phyloP scores from a whole-genome alignment of 2,113 vertebrate species.

The Phrynosoma platyrhinos region DNA sequence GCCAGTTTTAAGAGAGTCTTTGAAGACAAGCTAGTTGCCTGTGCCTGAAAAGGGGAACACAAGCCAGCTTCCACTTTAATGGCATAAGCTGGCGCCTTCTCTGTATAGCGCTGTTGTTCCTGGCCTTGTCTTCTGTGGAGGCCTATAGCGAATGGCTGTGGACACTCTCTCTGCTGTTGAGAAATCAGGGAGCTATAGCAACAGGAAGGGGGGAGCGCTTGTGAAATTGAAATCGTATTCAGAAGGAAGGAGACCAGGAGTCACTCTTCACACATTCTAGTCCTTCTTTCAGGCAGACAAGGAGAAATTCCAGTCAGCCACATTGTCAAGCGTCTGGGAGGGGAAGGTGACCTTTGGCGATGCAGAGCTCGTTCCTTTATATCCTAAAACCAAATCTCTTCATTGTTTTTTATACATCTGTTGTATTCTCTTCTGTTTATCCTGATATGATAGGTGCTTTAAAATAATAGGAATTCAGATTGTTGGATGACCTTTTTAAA shows the following conservation, averaged over 20 bases:
- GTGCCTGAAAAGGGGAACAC: not conserved
- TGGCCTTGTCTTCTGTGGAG: not conserved
- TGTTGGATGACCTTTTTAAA: slow-evolving; percentile 24
- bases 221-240: not conserved
- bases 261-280: not conserved
- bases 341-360: slow-evolving; percentile 20
- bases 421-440: slow-evolving; percentile 39
- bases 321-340: slow-evolving; percentile 12
- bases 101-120: not conserved
- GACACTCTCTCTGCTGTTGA: not conserved
- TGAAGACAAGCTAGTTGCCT: not conserved
- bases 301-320: not conserved
- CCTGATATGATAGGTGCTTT: slow-evolving; percentile 29
- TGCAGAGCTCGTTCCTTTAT: slow-evolving; percentile 34
- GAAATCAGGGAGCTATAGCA: not conserved
- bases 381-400: slow-evolving; percentile 44
- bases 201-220: not conserved
- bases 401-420: slow-evolving; percentile 8
- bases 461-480: slow-evolving; percentile 28
- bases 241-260: not conserved
- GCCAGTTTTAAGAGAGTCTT: not conserved
- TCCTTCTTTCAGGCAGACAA: not conserved
- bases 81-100: not conserved
- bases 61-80: not conserved
- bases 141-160: not conserved